A percentile compares a stretch with the other conserved stretches of the same genome.
Evolutionary conservation across 2,888 invertebrate genomes (phyloP).

Genomic region (Cinara cedri): DNA sequence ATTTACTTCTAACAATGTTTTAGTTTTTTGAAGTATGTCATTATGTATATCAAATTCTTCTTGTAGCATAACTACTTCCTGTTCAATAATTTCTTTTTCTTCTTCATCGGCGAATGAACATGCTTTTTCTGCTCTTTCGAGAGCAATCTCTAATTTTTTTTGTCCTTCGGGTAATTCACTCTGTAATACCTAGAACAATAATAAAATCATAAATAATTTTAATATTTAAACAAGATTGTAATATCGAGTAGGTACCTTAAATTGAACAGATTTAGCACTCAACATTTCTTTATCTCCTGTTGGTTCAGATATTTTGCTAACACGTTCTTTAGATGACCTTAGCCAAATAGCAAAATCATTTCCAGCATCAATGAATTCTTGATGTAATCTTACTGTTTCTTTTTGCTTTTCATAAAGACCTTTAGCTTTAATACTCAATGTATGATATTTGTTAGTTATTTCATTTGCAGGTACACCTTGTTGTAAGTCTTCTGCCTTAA

Average conservation of each 20-base stretch:
- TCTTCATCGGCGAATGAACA: constrained; percentile 82
- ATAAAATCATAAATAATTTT: constrained; percentile 40
- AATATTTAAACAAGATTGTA: not conserved
- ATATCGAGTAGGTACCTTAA: constrained; percentile 66
- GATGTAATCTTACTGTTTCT: constrained; percentile 87
- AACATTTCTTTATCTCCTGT: constrained; percentile 89
- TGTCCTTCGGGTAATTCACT: constrained; percentile 85
- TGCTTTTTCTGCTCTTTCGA: constrained; percentile 85
- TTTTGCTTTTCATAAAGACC: constrained; percentile 87
- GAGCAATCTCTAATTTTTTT: constrained; percentile 79
- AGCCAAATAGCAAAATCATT: constrained; percentile 93
- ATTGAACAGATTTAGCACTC: constrained; percentile 82
- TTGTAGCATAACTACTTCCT: constrained; percentile 87
- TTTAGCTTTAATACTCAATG: constrained; percentile 86
- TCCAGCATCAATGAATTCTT: constrained; percentile 89
- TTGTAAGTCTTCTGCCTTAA: constrained; percentile 89
- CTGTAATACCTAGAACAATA: constrained; percentile 68
- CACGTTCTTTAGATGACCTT: constrained; percentile 84
- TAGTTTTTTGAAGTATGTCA: constrained; percentile 79
- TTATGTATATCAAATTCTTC: constrained; percentile 85
- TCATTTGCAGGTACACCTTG: constrained; percentile 90
- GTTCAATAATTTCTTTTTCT: constrained; percentile 88
- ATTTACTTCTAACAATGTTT: constrained; percentile 74
- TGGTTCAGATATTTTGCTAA: constrained; percentile 90
- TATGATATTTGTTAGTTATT: constrained; percentile 89